Evolutionary conservation across 2,888 invertebrate species (phyloP).

Genomic region (Cerceris rybyensis): DNA sequence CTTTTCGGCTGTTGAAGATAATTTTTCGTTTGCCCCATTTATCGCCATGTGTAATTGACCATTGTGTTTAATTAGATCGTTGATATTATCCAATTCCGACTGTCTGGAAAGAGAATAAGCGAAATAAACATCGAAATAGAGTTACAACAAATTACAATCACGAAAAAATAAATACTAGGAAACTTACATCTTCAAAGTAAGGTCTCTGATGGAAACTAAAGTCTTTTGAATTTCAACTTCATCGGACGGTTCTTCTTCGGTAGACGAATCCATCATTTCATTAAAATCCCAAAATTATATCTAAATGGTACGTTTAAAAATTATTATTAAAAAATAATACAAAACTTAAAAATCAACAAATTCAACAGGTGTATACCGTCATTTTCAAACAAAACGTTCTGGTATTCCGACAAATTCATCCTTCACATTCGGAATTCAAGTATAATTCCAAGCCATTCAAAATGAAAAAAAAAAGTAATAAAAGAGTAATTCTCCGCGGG

Average conservation of each 20-base stretch:
- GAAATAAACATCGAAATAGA: background rate
- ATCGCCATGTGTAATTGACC: conserved; percentile 60
- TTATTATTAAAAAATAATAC: background rate
- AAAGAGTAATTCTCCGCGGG: no score
- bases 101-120: conserved; percentile 55
- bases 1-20: conserved; percentile 40
- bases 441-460: background rate
- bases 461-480: background rate
- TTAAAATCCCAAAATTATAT: background rate
- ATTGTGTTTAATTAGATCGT: conserved; percentile 55
- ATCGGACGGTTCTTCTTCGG: background rate
- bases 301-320: background rate
- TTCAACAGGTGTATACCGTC: no score
- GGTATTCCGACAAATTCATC: no score
- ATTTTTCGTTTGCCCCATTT: conserved; percentile 49
- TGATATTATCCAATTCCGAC: conserved; percentile 63
- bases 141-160: background rate
- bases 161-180: background rate
- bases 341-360: no score
- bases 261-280: background rate
- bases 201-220: conserved; percentile 42
- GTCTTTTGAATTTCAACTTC: conserved; percentile 44
- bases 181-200: conserved; percentile 58
- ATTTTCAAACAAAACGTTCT: no score
- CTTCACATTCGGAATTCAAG: no score